Evolutionary conservation across 2,113 vertebrate genomes (phyloP).

Genomic region (Lasiurus borealis): DNA sequence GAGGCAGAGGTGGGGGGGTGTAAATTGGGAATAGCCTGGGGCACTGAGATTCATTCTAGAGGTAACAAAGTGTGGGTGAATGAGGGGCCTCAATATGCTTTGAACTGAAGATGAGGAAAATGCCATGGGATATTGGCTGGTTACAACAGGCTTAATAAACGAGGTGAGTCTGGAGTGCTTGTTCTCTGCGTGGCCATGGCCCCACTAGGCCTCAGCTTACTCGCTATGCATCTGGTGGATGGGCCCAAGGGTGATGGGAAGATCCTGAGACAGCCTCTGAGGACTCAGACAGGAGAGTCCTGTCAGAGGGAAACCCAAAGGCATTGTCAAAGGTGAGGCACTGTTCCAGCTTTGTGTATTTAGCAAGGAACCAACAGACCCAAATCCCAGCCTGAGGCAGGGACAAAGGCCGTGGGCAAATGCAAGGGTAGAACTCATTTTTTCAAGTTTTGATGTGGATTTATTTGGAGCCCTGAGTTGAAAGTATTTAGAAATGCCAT

Average conservation of each 20-base stretch:
- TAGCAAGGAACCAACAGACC: background rate
- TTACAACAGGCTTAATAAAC: background rate
- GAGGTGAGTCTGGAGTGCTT: background rate
- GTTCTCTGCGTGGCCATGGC: background rate
- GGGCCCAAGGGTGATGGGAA: background rate
- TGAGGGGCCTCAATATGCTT: background rate
- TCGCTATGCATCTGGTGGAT: background rate
- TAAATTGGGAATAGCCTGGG: no score
- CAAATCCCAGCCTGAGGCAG: rapidly evolving
- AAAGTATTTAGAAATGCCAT: background rate
- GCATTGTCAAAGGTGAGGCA: background rate
- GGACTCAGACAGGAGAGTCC: background rate
- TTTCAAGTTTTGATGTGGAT: background rate
- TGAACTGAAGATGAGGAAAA: background rate
- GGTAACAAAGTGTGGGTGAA: background rate
- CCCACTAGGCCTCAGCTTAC: background rate
- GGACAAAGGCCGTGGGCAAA: background rate
- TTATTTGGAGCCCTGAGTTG: background rate
- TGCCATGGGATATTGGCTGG: background rate
- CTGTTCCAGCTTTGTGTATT: background rate
- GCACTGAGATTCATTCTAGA: background rate
- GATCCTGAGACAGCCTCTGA: background rate
- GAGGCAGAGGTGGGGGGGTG: rapidly evolving
- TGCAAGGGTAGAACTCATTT: background rate
- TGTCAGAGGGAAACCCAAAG: background rate